phyloP scores from a whole-genome alignment of 2,113 vertebrate species.

The Dunckerocampus dactyliophorus region DNA sequence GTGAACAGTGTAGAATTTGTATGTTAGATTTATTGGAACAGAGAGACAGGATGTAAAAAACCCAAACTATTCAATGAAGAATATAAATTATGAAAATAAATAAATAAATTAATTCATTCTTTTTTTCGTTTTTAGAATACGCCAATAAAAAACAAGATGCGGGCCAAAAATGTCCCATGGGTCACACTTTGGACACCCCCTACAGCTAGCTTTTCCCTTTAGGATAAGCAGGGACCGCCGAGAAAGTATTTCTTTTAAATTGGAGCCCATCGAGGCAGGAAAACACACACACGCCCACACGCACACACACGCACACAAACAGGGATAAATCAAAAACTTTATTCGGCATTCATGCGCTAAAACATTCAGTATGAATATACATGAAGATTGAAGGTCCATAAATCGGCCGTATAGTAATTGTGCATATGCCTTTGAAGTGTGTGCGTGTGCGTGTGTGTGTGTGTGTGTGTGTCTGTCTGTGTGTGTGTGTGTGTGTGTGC shows the following conservation, averaged over 20 bases:
- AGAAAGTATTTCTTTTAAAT: slow-evolving; percentile 9
- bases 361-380: slow-evolving; percentile 25
- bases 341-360: slow-evolving; percentile 10
- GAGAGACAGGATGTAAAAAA: too few species aligned
- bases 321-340: slow-evolving; percentile 3
- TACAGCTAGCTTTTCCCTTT: not conserved
- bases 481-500: slow-evolving; percentile 17
- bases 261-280: slow-evolving; percentile 1
- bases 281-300: slow-evolving; percentile 9
- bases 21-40: too few species aligned
- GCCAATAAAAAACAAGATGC: too few species aligned
- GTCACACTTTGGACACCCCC: not conserved
- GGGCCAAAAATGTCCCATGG: too few species aligned
- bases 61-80: too few species aligned
- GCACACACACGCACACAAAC: slow-evolving; percentile 19
- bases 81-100: not conserved
- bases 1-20: too few species aligned
- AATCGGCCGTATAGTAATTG: slow-evolving; percentile 30
- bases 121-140: too few species aligned
- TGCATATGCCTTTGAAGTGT: slow-evolving; percentile 4
- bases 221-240: not conserved
- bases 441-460: slow-evolving; percentile 15
- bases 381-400: slow-evolving; percentile 30
- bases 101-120: too few species aligned
- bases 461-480: slow-evolving; percentile 17